Percentiles rank a stretch among this genome's conserved stretches.
These are phyloP conservation scores for Enteromius fasciolatus DNA, from an alignment of 2,797 vertebrate genomes.

Conservation along the genomic window DNA sequence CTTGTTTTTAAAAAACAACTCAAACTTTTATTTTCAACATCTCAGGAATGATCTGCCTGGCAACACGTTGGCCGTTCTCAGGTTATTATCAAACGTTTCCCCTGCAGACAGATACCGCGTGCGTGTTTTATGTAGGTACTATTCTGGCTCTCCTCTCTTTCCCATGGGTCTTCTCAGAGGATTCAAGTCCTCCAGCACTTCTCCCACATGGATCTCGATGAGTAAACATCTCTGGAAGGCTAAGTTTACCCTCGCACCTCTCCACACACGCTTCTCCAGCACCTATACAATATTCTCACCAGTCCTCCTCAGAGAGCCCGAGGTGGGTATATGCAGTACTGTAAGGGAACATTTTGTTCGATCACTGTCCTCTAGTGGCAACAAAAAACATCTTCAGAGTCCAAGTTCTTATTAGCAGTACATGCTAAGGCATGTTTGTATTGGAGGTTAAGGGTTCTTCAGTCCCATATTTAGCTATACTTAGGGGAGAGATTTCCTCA, in stretches of 20 bases:
- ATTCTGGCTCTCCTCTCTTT: conserved; percentile 74
- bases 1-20: not conserved
- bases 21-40: not conserved
- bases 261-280: conserved; percentile 65
- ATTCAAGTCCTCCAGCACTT: conserved; percentile 74
- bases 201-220: conserved; percentile 74
- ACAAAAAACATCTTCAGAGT: conserved; percentile 1
- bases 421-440: not conserved
- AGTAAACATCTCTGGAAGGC: conserved; percentile 76
- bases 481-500: not conserved
- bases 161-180: conserved; percentile 71
- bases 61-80: conserved; percentile 4
- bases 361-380: conserved; percentile 47
- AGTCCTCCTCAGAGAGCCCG: conserved; percentile 7
- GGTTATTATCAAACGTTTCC: conserved; percentile 11
- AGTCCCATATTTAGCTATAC: conserved; percentile 9
- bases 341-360: conserved; percentile 22
- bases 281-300: conserved; percentile 28
- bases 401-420: not conserved
- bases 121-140: conserved; percentile 37
- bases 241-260: conserved; percentile 71
- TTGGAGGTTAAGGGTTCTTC: not conserved
- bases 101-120: conserved; percentile 18
- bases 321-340: not conserved
- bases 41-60: conserved; percentile 1